Conservation (phyloP, 2,797 vertebrate species). For the Denticeps clupeoides region DNA sequence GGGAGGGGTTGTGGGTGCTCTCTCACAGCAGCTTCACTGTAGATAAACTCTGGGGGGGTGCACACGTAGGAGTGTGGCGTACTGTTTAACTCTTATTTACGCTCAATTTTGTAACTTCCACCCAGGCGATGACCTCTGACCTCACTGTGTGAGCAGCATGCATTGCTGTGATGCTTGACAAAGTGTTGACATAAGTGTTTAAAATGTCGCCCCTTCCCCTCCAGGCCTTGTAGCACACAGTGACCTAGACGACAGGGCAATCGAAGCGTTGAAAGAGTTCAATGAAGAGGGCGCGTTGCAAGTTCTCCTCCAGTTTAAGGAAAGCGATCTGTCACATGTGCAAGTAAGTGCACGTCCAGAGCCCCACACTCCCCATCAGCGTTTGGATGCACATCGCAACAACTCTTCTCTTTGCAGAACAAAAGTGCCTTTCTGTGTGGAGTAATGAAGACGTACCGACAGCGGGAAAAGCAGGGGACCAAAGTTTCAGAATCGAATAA, state of each 20-base stretch:
- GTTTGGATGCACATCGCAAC: neutral
- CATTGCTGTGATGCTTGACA: conserved; percentile 17
- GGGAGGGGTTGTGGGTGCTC: neutral
- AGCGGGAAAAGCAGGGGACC: conserved; percentile 94
- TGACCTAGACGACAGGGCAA: conserved; percentile 92
- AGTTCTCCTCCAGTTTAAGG: conserved; percentile 94
- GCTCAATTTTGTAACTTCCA: no score
- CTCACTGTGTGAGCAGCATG: conserved; percentile 12
- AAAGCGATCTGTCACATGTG: conserved; percentile 96
- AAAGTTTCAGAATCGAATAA: conserved; percentile 89
- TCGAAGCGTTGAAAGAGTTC: conserved; percentile 96
- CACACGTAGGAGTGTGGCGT: no score
- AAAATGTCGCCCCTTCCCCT: conserved; percentile 28
- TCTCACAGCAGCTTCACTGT: no score
- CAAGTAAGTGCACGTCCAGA: conserved; percentile 65
- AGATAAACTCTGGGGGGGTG: no score
- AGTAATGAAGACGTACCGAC: conserved; percentile 97
- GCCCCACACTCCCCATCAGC: no score
- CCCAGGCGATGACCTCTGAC: conserved; percentile 22
- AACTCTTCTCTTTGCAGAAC: conserved; percentile 65
- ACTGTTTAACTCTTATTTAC: no score
- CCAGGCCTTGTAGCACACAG: conserved; percentile 90
- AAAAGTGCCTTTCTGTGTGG: conserved; percentile 99
- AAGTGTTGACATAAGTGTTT: neutral
- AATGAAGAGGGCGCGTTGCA: conserved; percentile 93